These are phyloP conservation scores for Malurus cyaneus DNA, from an alignment of 2,113 vertebrate genomes.

Conservation along the genomic window DNA sequence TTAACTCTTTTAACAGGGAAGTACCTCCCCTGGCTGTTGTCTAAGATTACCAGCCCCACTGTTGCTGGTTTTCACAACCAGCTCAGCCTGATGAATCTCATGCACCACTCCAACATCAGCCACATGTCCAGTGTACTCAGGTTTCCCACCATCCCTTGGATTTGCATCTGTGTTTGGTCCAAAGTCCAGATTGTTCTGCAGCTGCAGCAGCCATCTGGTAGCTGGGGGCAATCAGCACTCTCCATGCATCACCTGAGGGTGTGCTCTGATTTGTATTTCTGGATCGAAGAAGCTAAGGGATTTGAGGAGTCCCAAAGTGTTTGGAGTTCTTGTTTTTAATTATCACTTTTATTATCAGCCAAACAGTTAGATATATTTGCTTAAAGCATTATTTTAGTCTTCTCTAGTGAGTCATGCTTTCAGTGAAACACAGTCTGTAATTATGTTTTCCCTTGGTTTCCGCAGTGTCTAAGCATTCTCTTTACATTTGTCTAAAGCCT, in stretches of 20 bases:
- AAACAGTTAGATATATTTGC: background rate
- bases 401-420: background rate
- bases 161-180: background rate
- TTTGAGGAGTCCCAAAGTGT: background rate
- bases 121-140: background rate
- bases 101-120: background rate
- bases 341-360: background rate
- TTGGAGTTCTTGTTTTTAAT: background rate
- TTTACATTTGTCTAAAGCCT: slow-evolving; percentile 4
- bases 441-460: slow-evolving; percentile 20
- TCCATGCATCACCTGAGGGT: no score
- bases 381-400: background rate
- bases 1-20: background rate
- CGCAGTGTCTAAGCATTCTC: slow-evolving; percentile 11
- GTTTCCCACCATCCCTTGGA: background rate
- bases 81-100: background rate
- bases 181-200: rapidly evolving
- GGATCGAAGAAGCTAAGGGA: background rate
- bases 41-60: background rate
- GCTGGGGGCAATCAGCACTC: background rate
- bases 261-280: background rate
- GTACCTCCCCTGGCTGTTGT: background rate
- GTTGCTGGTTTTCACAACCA: background rate
- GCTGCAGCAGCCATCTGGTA: background rate
- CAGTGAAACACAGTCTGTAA: slow-evolving; percentile 15